A percentile compares a stretch with the other conserved stretches of the same genome.
These are phyloP conservation scores for Scyliorhinus canicula DNA, from an alignment of 2,797 vertebrate genomes.

Conservation along the genomic window DNA sequence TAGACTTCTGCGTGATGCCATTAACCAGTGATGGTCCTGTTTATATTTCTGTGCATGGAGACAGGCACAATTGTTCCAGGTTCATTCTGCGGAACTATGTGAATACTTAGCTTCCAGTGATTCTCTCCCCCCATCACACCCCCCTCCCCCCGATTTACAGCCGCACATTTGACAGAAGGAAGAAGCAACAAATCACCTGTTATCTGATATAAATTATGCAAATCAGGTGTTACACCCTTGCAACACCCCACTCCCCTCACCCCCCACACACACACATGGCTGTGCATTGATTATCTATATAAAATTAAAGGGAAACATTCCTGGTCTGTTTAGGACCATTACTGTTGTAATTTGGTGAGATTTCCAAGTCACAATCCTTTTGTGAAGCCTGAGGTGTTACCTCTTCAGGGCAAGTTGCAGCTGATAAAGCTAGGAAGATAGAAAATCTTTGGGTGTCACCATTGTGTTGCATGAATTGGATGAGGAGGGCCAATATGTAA, in stretches of 20 bases:
- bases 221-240: too few relatives aligned
- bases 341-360: background rate
- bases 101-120: background rate
- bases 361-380: background rate
- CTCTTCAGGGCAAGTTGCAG: background rate
- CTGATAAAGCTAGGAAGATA: background rate
- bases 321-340: background rate
- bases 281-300: too few relatives aligned
- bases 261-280: too few relatives aligned
- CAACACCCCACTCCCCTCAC: too few relatives aligned
- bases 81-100: background rate
- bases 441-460: background rate
- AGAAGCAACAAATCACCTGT: background rate
- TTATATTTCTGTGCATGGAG: background rate
- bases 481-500: background rate
- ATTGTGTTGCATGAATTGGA: background rate
- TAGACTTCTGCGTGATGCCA: background rate
- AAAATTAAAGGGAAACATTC: too few relatives aligned
- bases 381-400: background rate
- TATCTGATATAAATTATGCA: background rate
- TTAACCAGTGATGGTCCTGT: background rate
- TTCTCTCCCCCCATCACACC: background rate
- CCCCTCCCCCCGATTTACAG: background rate
- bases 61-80: background rate
- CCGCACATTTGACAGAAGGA: background rate